phyloP scores from a whole-genome alignment of 2,113 vertebrate species.

The Psilopsiagon aymara region DNA sequence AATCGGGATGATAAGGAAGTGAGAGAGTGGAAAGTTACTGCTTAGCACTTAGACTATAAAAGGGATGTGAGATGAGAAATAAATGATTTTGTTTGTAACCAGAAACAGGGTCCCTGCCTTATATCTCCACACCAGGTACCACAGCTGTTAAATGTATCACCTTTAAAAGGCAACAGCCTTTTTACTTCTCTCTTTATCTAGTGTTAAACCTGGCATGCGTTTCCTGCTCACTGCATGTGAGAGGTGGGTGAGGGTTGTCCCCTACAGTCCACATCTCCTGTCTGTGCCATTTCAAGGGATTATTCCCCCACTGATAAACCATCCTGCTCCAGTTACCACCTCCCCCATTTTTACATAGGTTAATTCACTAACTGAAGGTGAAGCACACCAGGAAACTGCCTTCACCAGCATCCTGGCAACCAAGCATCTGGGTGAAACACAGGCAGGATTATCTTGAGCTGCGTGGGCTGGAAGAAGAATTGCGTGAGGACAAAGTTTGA shows the following conservation, averaged over 20 bases:
- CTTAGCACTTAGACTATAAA: too few species aligned
- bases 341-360: not conserved
- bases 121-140: too few species aligned
- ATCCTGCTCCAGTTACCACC: not conserved
- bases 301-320: not conserved
- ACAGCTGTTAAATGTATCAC: not conserved
- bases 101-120: too few species aligned
- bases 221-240: accelerated
- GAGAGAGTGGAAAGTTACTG: too few species aligned
- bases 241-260: not conserved
- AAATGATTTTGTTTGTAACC: too few species aligned
- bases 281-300: accelerated
- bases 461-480: not conserved
- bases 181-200: not conserved
- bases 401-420: not conserved
- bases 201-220: not conserved
- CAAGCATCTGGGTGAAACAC: accelerated
- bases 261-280: not conserved
- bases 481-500: accelerated
- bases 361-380: not conserved
- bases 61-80: too few species aligned
- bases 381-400: not conserved
- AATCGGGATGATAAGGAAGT: too few species aligned
- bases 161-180: not conserved
- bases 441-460: accelerated